Conservation (phyloP, 2,113 vertebrate species). For the Pycnonotus jocosus region DNA sequence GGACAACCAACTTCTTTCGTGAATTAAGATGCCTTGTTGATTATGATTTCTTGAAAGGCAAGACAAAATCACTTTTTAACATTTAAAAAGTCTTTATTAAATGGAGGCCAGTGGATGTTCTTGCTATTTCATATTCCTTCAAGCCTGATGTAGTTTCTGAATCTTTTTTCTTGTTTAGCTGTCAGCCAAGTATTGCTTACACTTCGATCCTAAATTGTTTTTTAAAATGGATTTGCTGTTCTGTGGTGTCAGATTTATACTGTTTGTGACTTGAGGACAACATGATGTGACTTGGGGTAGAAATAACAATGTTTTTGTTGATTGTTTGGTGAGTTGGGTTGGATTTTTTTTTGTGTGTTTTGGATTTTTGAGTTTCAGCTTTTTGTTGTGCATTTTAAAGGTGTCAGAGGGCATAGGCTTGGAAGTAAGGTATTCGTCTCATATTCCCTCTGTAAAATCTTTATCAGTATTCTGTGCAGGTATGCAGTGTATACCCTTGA, state of each 20-base stretch:
- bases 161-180: not conserved
- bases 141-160: not conserved
- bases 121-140: not conserved
- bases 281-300: not conserved
- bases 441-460: not conserved
- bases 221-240: not conserved
- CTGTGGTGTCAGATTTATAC: not conserved
- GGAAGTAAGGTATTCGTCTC: not conserved
- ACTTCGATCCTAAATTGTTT: not conserved
- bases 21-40: not conserved
- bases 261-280: not conserved
- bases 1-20: not conserved
- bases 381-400: not conserved
- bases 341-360: accelerated
- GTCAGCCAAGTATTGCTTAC: not conserved
- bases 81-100: not conserved
- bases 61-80: not conserved
- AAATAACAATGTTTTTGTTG: not conserved
- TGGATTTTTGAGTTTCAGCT: not conserved
- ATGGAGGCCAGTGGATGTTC: not conserved
- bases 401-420: not conserved
- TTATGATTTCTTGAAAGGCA: not conserved
- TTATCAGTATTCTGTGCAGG: not conserved
- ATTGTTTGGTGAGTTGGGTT: not conserved
- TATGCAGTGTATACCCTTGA: not conserved